Evolutionary conservation across 2,888 invertebrate genomes (phyloP), one percentile per base, ranked within the genome.

Genomic region (Acanthosepion esculentum): DNA sequence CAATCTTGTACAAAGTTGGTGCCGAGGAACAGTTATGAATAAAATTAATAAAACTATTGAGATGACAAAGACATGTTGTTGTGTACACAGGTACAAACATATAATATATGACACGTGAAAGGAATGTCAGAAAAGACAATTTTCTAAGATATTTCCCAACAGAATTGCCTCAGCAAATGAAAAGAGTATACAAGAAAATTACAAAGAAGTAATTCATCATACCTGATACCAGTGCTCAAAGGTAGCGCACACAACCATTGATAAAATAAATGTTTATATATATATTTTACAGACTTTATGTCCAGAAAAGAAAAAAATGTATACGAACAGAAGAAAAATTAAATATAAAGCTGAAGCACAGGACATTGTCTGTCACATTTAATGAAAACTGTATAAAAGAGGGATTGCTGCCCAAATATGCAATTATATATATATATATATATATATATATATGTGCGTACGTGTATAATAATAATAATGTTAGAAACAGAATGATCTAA

Each of bases 181-280:
- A n/a, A n/a, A 78, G 29, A 29, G 10, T 78, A 29, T 29, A 78
- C n/a, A 78, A n/a, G 78, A n/a, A 10, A 78, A 78, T 78, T 78
- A 78, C 7, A 3, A 78, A 78, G 78, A 78, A 78, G n/a, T 78
- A 78, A 78, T 78, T 29, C 78, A 78, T 29, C 64, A 64, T 26
- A 64, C 29, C 8, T 64, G 3, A 78, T 29, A 7, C 10, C 78
- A 78, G n/a, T 78, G 18, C n/a, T 78, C 10, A 78, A 78, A 29
- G 29, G 15, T 10, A 29, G 10, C 0, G 8, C 29, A 78, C 29
- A 8, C 78, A 78, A 29, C n/a, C n/a, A 64, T 64, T 29, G 78
- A 8, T 29, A n/a, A 92, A 7, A 92, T 92, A 15, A n/a, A 92
- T 92, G n/a, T 91, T 33, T 91, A 91, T 91, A 91, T 91, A 91